Evolutionary conservation across 2,113 vertebrate species (phyloP).

Genomic region (Oreochromis tanganicae): DNA sequence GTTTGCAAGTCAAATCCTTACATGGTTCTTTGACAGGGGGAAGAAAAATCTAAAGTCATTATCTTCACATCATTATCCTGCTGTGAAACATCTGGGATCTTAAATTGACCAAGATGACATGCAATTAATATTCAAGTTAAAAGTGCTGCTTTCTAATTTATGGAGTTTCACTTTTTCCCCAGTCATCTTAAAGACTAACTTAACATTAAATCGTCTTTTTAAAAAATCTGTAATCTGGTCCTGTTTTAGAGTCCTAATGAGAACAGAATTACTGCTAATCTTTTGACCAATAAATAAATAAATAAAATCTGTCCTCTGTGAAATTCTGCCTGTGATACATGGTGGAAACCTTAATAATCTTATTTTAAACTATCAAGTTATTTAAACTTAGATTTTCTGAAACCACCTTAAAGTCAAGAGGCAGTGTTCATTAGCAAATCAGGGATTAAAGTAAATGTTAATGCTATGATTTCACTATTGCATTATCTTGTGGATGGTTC

Average conservation of each 20-base stretch:
- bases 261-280: neutral
- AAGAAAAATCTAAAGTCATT: neutral
- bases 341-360: neutral
- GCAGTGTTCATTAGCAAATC: neutral
- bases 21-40: neutral
- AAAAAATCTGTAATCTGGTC: neutral
- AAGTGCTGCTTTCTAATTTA: neutral
- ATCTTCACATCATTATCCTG: constrained; percentile 10
- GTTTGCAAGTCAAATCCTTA: neutral
- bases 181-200: neutral
- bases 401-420: neutral
- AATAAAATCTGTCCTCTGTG: neutral
- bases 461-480: neutral
- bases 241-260: neutral
- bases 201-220: neutral
- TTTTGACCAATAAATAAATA: neutral
- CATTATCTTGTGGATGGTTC: neutral
- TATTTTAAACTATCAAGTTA: neutral
- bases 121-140: neutral
- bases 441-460: neutral
- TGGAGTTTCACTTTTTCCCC: neutral
- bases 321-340: neutral
- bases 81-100: constrained; percentile 23
- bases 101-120: neutral
- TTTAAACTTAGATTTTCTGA: neutral